Conservation (phyloP, 2,113 vertebrate species). For the Mungos mungo region DNA sequence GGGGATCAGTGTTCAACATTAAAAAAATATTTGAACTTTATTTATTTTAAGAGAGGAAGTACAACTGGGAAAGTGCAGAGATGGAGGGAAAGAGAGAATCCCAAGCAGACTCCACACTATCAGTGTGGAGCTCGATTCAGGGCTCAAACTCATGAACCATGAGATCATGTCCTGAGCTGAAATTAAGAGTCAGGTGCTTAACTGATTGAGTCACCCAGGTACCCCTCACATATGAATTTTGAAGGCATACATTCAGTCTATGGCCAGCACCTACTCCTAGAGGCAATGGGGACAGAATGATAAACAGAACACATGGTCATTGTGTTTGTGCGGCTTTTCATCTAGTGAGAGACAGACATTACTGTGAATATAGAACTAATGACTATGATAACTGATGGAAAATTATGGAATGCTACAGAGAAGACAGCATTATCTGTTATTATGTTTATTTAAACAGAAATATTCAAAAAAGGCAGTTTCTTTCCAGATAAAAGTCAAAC, state of each 20-base stretch:
- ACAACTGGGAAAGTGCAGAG: no score
- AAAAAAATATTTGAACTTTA: no score
- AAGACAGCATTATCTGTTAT: neutral
- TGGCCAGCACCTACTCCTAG: neutral
- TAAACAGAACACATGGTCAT: neutral
- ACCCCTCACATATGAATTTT: neutral
- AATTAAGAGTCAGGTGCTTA: no score
- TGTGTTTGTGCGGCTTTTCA: neutral
- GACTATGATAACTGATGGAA: neutral
- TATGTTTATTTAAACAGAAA: neutral
- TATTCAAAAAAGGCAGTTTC: neutral
- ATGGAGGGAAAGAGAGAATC: no score
- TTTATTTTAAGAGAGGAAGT: no score
- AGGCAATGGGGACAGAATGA: neutral
- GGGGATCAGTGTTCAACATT: neutral
- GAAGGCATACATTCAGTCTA: neutral
- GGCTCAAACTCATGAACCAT: no score
- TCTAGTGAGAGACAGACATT: neutral
- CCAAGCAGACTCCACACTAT: no score
- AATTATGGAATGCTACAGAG: neutral
- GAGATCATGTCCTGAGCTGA: no score
- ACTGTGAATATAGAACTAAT: neutral
- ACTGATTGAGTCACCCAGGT: no score
- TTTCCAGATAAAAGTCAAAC: neutral
- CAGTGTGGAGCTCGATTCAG: no score